These are phyloP conservation scores for Anomalospiza imberbis DNA, from an alignment of 2,797 vertebrate species.

Conservation along the genomic window DNA sequence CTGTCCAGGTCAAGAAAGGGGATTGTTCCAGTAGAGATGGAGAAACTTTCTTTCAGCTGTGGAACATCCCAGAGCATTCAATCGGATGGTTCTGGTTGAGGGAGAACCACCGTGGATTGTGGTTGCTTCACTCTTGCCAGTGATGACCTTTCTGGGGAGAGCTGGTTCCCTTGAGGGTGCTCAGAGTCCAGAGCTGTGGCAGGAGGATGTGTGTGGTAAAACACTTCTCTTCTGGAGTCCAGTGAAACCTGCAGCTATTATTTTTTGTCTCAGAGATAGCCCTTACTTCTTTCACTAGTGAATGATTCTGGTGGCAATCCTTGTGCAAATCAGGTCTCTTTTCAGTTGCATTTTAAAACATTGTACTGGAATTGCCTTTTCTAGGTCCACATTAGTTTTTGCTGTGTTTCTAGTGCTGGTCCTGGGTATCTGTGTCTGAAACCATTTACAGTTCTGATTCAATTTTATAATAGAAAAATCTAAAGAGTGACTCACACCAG, in stretches of 20 bases:
- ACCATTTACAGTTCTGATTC: slow-evolving; percentile 28
- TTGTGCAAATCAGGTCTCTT: not conserved
- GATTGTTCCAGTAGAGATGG: not conserved
- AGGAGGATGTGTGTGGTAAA: not conserved
- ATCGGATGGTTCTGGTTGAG: not conserved
- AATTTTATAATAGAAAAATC: slow-evolving; percentile 43
- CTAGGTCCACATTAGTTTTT: not conserved
- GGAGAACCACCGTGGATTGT: fast-evolving
- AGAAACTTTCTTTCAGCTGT: not conserved
- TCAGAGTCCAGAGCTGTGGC: not conserved
- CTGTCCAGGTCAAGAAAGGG: not conserved
- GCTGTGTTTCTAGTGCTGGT: not conserved
- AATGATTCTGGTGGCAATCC: not conserved
- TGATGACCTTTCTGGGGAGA: not conserved
- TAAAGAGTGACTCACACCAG: slow-evolving; percentile 6
- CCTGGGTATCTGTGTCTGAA: not conserved
- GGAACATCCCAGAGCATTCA: not conserved
- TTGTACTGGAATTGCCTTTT: not conserved
- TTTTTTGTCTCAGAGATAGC: not conserved
- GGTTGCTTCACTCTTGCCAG: not conserved
- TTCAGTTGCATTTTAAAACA: not conserved
- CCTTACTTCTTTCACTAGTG: not conserved
- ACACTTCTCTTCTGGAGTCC: not conserved
- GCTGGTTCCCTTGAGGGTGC: not conserved
- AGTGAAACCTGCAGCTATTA: not conserved